A percentile compares a stretch with the other conserved stretches of the same genome.
These are phyloP conservation scores for Syncerus caffer DNA, from an alignment of 2,797 vertebrate genomes.

Conservation along the genomic window DNA sequence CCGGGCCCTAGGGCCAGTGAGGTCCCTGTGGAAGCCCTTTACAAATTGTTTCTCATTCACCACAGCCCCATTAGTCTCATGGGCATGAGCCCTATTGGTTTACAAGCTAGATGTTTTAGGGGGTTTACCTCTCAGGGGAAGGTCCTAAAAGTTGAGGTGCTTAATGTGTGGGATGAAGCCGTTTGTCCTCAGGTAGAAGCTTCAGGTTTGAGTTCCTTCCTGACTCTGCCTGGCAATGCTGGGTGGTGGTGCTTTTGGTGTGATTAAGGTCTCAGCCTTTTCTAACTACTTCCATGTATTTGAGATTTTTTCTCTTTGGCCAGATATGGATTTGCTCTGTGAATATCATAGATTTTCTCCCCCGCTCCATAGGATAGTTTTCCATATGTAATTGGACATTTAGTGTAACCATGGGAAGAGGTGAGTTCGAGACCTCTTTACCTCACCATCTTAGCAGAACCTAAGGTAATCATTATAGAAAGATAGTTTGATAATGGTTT, in stretches of 20 bases:
- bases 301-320: neutral
- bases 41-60: neutral
- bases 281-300: neutral
- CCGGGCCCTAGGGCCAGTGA: neutral
- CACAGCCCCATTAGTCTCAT: neutral
- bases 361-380: accelerated
- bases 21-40: neutral
- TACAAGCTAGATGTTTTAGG: neutral
- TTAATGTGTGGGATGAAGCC: neutral
- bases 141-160: neutral
- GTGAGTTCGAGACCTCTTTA: neutral
- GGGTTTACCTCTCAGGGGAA: neutral
- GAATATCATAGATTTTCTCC: neutral
- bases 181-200: neutral
- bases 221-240: neutral
- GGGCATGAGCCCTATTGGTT: neutral
- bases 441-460: neutral
- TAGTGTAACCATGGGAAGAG: neutral
- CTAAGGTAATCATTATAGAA: neutral
- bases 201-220: neutral
- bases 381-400: neutral
- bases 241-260: neutral
- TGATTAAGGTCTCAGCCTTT: neutral
- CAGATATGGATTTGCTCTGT: neutral
- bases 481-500: neutral